phyloP scores from a whole-genome alignment of 2,113 vertebrate genomes.

The Barbus barbus region DNA sequence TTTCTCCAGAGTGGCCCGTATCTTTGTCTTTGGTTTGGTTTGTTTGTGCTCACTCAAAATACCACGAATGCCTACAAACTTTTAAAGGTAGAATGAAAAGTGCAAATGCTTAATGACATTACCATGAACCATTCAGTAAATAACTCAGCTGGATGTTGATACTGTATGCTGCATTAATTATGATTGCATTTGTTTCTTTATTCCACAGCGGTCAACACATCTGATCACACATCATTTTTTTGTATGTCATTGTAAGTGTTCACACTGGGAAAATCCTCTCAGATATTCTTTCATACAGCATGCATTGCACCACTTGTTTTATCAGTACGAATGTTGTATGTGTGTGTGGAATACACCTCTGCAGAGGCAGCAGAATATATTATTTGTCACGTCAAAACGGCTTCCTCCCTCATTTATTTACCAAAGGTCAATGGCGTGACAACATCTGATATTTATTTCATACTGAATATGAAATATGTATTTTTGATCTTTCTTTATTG shows the following conservation, averaged over 20 bases:
- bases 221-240: neutral
- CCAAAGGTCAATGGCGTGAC: conserved; percentile 23
- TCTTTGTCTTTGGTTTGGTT: conserved; percentile 59
- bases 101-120: neutral
- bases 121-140: neutral
- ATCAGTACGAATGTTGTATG: neutral
- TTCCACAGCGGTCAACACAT: neutral
- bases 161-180: neutral
- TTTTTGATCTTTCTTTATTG: conserved; percentile 29
- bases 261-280: conserved; percentile 3
- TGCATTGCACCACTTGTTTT: conserved; percentile 38
- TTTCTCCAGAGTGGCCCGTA: conserved; percentile 48
- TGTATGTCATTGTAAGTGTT: neutral
- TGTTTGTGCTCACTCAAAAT: conserved; percentile 47
- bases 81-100: neutral
- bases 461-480: conserved; percentile 29
- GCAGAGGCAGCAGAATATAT: conserved; percentile 45
- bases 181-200: neutral
- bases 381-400: conserved; percentile 23
- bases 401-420: conserved; percentile 6
- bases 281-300: too few relatives aligned
- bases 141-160: neutral
- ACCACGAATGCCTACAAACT: neutral
- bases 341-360: conserved; percentile 20
- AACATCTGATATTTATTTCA: conserved; percentile 43